These are phyloP conservation scores for Pegea sp. DNA, from an alignment of 23 tunicate genomes.

Conservation along the genomic window DNA sequence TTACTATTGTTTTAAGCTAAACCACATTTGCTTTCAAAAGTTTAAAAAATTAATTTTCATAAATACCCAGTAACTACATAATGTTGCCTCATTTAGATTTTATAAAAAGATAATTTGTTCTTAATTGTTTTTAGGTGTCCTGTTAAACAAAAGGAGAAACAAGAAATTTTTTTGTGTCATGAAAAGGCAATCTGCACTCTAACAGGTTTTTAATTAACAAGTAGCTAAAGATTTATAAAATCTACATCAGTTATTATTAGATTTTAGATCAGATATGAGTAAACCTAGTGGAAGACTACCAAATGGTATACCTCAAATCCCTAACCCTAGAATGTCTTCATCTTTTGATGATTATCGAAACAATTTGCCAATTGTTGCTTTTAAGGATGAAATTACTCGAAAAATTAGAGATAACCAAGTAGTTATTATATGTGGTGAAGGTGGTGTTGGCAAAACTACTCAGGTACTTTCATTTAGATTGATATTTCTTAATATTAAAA, in stretches of 20 bases:
- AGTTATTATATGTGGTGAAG: conserved; percentile 44
- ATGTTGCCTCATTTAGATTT: too few relatives aligned
- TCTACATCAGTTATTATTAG: conserved; percentile 7
- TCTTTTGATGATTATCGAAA: conserved; percentile 33
- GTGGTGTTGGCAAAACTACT: conserved; percentile 75
- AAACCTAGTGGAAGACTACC: conserved; percentile 84
- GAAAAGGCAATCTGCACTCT: not conserved
- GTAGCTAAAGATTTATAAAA: not conserved
- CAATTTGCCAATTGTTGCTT: conserved; percentile 26
- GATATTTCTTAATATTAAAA: not conserved
- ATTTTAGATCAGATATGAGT: conserved; percentile 44
- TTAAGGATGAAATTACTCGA: conserved; percentile 18
- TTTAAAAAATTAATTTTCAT: too few relatives aligned
- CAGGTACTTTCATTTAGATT: conserved; percentile 19
- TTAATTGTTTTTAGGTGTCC: conserved; percentile 46
- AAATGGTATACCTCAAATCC: conserved; percentile 89
- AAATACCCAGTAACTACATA: too few relatives aligned
- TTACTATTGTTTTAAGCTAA: too few relatives aligned
- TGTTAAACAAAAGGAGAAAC: conserved; percentile 56
- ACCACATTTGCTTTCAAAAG: too few relatives aligned
- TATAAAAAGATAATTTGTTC: too few relatives aligned
- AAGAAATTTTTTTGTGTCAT: conserved; percentile 9
- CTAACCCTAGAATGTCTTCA: conserved; percentile 20
- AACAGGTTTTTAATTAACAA: not conserved
- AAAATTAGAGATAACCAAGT: conserved; percentile 32